Conservation (phyloP, 2,888 invertebrate genomes). For the Clunio marinus region DNA sequence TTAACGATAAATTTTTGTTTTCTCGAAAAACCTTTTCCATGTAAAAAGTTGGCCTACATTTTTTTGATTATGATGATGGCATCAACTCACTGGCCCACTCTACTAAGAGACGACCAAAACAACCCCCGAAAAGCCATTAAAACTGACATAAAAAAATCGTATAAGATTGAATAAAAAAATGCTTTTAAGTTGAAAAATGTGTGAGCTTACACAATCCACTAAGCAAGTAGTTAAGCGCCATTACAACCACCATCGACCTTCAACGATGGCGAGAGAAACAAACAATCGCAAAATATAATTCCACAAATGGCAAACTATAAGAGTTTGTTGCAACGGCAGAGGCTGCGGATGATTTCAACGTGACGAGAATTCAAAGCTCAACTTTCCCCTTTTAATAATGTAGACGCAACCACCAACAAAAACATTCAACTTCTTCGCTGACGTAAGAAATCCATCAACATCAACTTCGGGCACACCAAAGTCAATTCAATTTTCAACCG, state of each 20-base stretch:
- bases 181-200: not conserved
- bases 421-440: too few relatives aligned
- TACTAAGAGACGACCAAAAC: not conserved
- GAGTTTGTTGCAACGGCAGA: not conserved
- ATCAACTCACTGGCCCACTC: too few relatives aligned
- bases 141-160: not conserved
- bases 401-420: too few relatives aligned
- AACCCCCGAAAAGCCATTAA: not conserved
- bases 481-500: not conserved
- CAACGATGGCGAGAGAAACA: not conserved
- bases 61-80: not conserved
- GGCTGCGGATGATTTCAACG: slow-evolving; percentile 3
- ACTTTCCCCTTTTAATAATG: too few relatives aligned
- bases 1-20: not conserved
- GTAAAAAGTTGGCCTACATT: slow-evolving; percentile 15
- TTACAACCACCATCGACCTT: not conserved
- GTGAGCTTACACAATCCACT: too few relatives aligned
- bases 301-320: not conserved
- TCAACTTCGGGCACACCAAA: not conserved
- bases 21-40: not conserved
- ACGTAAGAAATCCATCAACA: slow-evolving; percentile 9
- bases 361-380: not conserved
- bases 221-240: not conserved
- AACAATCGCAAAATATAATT: too few relatives aligned
- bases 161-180: not conserved